A percentile compares a stretch with the other conserved stretches of the same genome.
phyloP scores from a whole-genome alignment of 1,140 invertebrate genomes.

The Diorhabda elongata region DNA sequence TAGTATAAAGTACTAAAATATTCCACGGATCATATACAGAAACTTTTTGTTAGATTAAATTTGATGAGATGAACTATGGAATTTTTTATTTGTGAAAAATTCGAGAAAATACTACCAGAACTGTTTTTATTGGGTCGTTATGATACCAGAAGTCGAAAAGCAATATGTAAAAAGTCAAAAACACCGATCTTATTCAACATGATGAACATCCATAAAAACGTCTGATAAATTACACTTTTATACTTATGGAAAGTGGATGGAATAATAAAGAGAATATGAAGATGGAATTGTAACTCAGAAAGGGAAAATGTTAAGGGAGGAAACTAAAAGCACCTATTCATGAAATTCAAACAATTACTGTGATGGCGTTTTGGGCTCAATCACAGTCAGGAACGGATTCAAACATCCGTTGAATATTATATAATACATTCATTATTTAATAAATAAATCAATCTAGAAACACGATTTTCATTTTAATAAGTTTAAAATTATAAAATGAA shows the following conservation, averaged over 20 bases:
- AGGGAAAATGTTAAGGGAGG: not conserved
- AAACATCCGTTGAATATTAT: not conserved
- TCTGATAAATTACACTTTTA: conserved; percentile 3
- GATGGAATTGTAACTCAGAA: not conserved
- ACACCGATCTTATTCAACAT: not conserved
- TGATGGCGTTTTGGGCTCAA: not conserved
- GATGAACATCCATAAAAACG: conserved; percentile 1
- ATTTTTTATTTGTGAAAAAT: too few relatives aligned
- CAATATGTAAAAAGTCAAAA: conserved; percentile 1
- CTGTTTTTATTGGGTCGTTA: not conserved
- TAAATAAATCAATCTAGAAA: too few relatives aligned
- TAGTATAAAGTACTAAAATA: too few relatives aligned
- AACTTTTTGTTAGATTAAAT: too few relatives aligned
- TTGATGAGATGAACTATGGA: too few relatives aligned
- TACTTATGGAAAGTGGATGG: conserved; percentile 2
- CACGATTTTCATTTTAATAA: too few relatives aligned
- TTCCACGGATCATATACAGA: too few relatives aligned
- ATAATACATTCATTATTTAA: not conserved
- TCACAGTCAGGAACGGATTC: not conserved
- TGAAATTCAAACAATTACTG: not conserved
- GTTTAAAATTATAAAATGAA: too few relatives aligned
- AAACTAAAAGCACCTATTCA: not conserved
- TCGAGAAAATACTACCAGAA: too few relatives aligned
- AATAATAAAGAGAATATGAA: not conserved
- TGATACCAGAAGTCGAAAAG: not conserved